Conservation (phyloP, 2,797 vertebrate genomes). For the Silurus aristotelis region DNA sequence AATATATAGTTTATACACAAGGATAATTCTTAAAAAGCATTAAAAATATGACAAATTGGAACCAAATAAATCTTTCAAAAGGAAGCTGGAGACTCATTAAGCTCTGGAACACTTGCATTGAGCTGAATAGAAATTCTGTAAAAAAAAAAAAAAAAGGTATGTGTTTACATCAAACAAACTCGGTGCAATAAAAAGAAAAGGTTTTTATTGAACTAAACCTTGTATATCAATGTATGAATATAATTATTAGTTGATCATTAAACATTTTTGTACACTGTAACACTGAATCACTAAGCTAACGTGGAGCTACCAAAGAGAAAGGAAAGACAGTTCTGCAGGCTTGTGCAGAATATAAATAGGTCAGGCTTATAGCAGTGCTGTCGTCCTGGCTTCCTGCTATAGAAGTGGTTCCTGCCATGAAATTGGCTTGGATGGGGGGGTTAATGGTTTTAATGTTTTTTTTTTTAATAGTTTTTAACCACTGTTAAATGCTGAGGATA, state of each 20-base stretch:
- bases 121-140: neutral
- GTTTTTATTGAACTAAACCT: neutral
- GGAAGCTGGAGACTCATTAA: neutral
- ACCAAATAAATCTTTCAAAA: neutral
- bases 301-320: slow-evolving; percentile 40
- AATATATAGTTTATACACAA: neutral
- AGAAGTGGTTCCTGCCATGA: slow-evolving; percentile 65
- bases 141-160: neutral
- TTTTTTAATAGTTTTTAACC: neutral
- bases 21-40: neutral
- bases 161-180: too few relatives aligned
- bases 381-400: slow-evolving; percentile 70
- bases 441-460: too few relatives aligned
- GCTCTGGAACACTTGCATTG: neutral
- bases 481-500: neutral
- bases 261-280: slow-evolving; percentile 42
- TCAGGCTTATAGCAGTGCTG: slow-evolving; percentile 69
- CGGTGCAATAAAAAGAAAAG: too few relatives aligned
- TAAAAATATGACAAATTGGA: neutral
- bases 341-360: slow-evolving; percentile 71
- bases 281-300: slow-evolving; percentile 21
- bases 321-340: slow-evolving; percentile 60
- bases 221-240: neutral
- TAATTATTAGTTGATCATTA: slow-evolving; percentile 2
- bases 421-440: slow-evolving; percentile 56